Evolutionary conservation across 2,113 vertebrate species (phyloP).

Genomic region (Dissostichus mawsoni): DNA sequence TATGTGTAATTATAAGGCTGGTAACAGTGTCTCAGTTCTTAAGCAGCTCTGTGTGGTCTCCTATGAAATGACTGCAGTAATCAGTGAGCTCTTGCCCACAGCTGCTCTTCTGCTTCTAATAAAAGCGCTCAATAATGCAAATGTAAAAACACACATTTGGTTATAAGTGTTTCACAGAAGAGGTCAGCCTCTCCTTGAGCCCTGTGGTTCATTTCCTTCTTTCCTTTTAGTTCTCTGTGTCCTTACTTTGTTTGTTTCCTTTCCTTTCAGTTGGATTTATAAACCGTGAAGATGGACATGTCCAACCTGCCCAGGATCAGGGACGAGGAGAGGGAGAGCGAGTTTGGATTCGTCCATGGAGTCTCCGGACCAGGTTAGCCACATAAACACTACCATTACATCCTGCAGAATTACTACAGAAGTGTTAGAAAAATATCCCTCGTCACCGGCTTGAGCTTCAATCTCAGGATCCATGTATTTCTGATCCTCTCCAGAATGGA

Average conservation of each 20-base stretch:
- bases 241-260: background rate
- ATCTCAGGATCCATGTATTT: too few species aligned
- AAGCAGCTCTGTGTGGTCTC: background rate
- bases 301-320: slow-evolving; percentile 94
- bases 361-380: slow-evolving; percentile 95
- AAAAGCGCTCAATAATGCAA: background rate
- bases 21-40: too few species aligned
- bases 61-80: background rate
- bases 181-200: background rate
- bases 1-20: background rate
- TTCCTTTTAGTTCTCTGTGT: background rate
- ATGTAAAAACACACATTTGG: background rate
- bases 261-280: slow-evolving; percentile 57
- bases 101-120: background rate
- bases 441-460: too few species aligned
- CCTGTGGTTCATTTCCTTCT: background rate
- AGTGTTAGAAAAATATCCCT: too few species aligned
- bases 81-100: background rate
- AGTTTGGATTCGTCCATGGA: slow-evolving; percentile 95
- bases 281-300: slow-evolving; percentile 90
- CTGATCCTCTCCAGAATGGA: too few species aligned
- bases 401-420: background rate
- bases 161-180: background rate
- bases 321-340: slow-evolving; percentile 92
- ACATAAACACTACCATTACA: too few species aligned